Conservation (phyloP, 2,888 invertebrate species). For the Pammene fasciana region DNA sequence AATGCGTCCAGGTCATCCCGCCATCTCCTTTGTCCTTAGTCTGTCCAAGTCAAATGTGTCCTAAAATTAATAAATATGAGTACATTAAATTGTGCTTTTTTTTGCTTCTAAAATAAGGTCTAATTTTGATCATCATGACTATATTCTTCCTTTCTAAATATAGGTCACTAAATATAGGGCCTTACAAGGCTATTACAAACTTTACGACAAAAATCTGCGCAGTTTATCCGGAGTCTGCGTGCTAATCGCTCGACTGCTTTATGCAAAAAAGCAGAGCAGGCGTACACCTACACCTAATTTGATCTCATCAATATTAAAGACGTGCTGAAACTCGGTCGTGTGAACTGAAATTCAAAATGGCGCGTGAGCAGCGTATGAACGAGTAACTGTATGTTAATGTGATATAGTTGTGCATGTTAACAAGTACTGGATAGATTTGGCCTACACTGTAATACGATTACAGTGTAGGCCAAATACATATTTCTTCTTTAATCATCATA, state of each 20-base stretch:
- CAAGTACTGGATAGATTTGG: background rate
- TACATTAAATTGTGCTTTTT: too few species aligned
- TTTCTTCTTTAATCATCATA: too few species aligned
- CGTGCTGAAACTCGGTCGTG: slow-evolving; percentile 70
- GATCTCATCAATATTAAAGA: slow-evolving; percentile 71
- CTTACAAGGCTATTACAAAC: too few species aligned
- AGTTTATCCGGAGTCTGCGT: background rate
- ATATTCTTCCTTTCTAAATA: too few species aligned
- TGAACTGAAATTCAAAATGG: slow-evolving; percentile 81
- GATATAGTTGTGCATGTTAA: slow-evolving; percentile 15
- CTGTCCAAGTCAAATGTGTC: too few species aligned
- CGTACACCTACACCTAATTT: slow-evolving; percentile 15
- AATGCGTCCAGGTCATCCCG: too few species aligned
- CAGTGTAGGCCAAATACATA: background rate
- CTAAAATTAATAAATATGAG: too few species aligned
- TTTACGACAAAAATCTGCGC: too few species aligned
- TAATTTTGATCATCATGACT: too few species aligned
- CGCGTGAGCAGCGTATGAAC: slow-evolving; percentile 66
- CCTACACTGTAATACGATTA: background rate
- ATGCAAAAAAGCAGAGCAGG: slow-evolving; percentile 16
- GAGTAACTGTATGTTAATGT: slow-evolving; percentile 48
- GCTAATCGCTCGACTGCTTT: background rate
- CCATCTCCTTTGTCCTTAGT: too few species aligned
- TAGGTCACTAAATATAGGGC: too few species aligned
- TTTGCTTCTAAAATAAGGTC: too few species aligned